Evolutionary conservation across 1,140 invertebrate species (phyloP), one percentile per base, ranked within the genome.

Genomic region (Euwallacea similis): DNA sequence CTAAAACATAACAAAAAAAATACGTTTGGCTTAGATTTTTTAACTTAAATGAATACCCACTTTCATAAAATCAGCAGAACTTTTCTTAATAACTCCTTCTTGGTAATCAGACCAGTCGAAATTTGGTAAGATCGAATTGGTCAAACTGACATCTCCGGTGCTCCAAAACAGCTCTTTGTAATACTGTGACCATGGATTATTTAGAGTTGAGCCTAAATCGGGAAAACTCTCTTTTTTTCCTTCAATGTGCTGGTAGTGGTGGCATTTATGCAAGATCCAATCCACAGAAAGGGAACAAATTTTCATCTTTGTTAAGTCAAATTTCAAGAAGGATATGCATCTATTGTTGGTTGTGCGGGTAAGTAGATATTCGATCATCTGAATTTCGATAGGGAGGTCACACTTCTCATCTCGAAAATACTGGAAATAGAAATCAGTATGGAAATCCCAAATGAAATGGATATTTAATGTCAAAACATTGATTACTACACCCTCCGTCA

Each of bases 231-330:
- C 69, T 13, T 46, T 43, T 56, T 41, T 46, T 41, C 13, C 60
- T 10, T 41, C 43, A 8, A 58, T 6, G 15, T 42, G 8, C 13
- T 50, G 53, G 43, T 15, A 50, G 11, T 50, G 47, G n/a, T 64
- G 15, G 44, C 62, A 66, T 60, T 66, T 67, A 64, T 58, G 44
- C 33, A 62, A 41, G 33, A 72, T 67, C 46, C 56, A 72, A 6
- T 76, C 72, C 47, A 74, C 69, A 16, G 54, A 62, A 54, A 61
- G 21, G 46, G 46, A 66, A 7, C 69, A 60, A 42, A 74, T 72
- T 69, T 75, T 66, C 46, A 73, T 61, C 50, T 73, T 76, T 10
- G 63, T 9, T n/a, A 44, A 9, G 53, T 74, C 70, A 71, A 77
- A 76, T 42, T 73, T 46, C 15, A 74, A 59, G 71, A 77, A 77